Percentiles rank a stretch among this genome's conserved stretches.
Conservation (phyloP, 2,888 invertebrate genomes). For the Junonia oenone region DNA sequence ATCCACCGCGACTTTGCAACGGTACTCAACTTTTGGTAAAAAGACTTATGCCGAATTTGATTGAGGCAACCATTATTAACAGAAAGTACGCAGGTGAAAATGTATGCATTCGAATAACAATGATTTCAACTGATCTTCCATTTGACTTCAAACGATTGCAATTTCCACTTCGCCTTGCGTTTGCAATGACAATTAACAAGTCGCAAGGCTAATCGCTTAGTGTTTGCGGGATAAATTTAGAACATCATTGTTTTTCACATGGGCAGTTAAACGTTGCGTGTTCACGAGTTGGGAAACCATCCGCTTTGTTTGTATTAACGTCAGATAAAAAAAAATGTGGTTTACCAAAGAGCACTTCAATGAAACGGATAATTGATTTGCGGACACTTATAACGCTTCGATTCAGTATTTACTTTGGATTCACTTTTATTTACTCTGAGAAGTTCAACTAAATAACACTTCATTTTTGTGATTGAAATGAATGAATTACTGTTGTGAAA, state of each 20-base stretch:
- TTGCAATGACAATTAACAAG: constrained; percentile 35
- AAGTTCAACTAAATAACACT: constrained; percentile 34
- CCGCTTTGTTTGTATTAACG: constrained; percentile 31
- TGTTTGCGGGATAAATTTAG: constrained; percentile 23
- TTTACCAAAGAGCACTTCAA: constrained; percentile 24
- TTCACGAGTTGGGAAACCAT: constrained; percentile 29
- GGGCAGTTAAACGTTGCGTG: constrained; percentile 9
- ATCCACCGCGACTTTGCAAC: not conserved
- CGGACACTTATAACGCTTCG: constrained; percentile 4
- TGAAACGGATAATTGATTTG: constrained; percentile 26
- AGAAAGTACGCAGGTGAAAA: constrained; percentile 33
- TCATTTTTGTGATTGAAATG: constrained; percentile 35
- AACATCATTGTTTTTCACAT: constrained; percentile 33
- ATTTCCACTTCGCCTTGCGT: constrained; percentile 21
- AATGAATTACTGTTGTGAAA: constrained; percentile 36
- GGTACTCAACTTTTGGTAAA: not conserved
- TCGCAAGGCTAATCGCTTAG: constrained; percentile 25
- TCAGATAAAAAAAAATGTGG: constrained; percentile 10
- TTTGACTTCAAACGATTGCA: constrained; percentile 31
- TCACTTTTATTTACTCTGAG: constrained; percentile 34
- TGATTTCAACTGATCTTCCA: constrained; percentile 33
- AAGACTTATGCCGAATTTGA: constrained; percentile 26
- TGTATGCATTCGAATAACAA: constrained; percentile 34
- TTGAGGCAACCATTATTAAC: constrained; percentile 32
- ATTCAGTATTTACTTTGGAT: constrained; percentile 33